These are phyloP conservation scores for Polydrusus cervinus DNA, from an alignment of 2,888 invertebrate species.

Conservation along the genomic window DNA sequence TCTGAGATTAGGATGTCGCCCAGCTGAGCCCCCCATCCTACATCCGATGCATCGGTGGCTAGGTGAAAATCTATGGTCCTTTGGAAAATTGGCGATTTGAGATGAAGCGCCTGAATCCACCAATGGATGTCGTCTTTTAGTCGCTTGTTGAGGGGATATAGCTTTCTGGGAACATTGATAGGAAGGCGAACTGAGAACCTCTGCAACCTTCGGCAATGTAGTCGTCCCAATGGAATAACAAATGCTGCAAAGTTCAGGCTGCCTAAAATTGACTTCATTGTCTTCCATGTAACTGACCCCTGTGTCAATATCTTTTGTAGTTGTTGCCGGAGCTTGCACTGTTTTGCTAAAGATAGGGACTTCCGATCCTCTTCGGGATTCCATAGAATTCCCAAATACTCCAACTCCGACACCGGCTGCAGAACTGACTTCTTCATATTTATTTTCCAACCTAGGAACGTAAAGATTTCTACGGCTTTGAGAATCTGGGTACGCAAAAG, in stretches of 20 bases:
- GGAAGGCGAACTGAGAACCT: conserved; percentile 19
- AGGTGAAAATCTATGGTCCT: background rate
- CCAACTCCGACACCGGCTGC: conserved; percentile 29
- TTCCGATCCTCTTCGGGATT: conserved; percentile 30
- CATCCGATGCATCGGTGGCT: conserved; percentile 33
- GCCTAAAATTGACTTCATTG: conserved; percentile 38
- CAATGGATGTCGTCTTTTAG: conserved; percentile 28
- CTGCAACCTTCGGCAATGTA: conserved; percentile 44
- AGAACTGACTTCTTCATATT: conserved; percentile 43
- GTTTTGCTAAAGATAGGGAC: conserved; percentile 17
- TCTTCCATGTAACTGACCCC: conserved; percentile 38
- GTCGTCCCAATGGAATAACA: conserved; percentile 45
- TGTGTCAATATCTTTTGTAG: conserved; percentile 20
- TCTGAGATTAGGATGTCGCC: conserved; percentile 13
- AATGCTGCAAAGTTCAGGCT: conserved; percentile 51
- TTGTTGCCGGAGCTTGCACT: conserved; percentile 18
- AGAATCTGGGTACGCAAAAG: conserved; percentile 18
- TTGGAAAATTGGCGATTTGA: conserved; percentile 16
- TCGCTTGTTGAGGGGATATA: conserved; percentile 22
- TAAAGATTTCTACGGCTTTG: conserved; percentile 32
- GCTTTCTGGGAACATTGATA: conserved; percentile 4
- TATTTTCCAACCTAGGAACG: conserved; percentile 30
- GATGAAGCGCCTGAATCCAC: conserved; percentile 29
- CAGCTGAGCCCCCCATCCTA: conserved; percentile 49
- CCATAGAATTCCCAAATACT: conserved; percentile 52